Evolutionary conservation across 2,113 vertebrate genomes (phyloP).

Genomic region (Cyphomyrus plagiostoma): DNA sequence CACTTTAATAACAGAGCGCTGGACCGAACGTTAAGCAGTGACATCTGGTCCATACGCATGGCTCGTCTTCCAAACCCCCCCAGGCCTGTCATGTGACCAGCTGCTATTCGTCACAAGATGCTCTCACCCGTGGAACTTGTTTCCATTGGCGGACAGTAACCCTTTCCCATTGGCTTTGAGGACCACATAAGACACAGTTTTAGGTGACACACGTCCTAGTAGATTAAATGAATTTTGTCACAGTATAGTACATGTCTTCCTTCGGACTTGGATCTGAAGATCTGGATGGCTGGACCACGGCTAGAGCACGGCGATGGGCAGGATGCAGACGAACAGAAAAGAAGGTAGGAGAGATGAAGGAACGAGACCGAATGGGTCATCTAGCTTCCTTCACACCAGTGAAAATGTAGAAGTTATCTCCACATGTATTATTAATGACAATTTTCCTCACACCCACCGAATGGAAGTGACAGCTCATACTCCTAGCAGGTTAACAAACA

Average conservation of each 20-base stretch:
- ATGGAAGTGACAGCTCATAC: background rate
- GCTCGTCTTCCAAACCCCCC: background rate
- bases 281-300: background rate
- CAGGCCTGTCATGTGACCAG: background rate
- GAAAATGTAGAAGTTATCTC: slow-evolving; percentile 12
- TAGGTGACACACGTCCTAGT: background rate
- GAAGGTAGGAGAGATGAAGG: background rate
- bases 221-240: background rate
- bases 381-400: background rate
- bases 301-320: background rate
- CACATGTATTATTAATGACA: slow-evolving; percentile 25
- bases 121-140: background rate
- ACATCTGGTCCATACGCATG: background rate
- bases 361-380: background rate
- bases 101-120: background rate
- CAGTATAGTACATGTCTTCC: background rate
- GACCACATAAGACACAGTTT: background rate
- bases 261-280: background rate
- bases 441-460: slow-evolving; percentile 2
- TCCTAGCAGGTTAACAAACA: slow-evolving; percentile 14
- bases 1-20: background rate
- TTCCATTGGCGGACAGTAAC: background rate
- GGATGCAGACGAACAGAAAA: background rate
- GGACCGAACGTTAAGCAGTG: background rate
- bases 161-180: background rate